phyloP scores from a whole-genome alignment of 2,888 invertebrate species.

The Dendrolimus houi region DNA sequence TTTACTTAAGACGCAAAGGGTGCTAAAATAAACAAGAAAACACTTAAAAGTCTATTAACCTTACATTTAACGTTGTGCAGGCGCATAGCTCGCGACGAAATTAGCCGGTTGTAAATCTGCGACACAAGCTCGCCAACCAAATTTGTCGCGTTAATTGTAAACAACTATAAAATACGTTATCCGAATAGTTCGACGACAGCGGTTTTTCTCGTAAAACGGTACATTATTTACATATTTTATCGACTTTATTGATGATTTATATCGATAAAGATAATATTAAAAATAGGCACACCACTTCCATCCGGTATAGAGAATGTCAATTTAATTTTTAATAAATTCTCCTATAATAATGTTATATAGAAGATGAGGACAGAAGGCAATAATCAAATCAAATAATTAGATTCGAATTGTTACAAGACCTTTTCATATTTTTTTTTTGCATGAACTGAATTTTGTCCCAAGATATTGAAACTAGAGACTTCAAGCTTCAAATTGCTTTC shows the following conservation, averaged over 20 bases:
- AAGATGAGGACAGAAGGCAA: too few relatives aligned
- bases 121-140: conserved; percentile 19
- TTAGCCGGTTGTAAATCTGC: conserved; percentile 36
- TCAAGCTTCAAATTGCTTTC: too few relatives aligned
- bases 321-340: too few relatives aligned
- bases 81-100: conserved; percentile 25
- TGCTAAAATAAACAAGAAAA: background rate
- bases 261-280: background rate
- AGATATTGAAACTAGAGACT: too few relatives aligned
- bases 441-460: too few relatives aligned
- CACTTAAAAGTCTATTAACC: conserved; percentile 4
- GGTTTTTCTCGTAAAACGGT: conserved; percentile 31
- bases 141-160: conserved; percentile 36
- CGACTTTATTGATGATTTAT: conserved; percentile 6
- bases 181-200: conserved; percentile 25
- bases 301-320: background rate
- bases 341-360: too few relatives aligned
- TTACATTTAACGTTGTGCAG: conserved; percentile 24
- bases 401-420: too few relatives aligned
- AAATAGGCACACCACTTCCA: background rate
- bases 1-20: background rate
- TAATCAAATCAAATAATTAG: too few relatives aligned
- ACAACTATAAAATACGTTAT: conserved; percentile 32
- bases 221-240: conserved; percentile 23
- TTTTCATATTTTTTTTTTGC: too few relatives aligned